A percentile compares a stretch with the other conserved stretches of the same genome.
Conservation (phyloP, 2,797 vertebrate genomes). For the Somateria mollissima region DNA sequence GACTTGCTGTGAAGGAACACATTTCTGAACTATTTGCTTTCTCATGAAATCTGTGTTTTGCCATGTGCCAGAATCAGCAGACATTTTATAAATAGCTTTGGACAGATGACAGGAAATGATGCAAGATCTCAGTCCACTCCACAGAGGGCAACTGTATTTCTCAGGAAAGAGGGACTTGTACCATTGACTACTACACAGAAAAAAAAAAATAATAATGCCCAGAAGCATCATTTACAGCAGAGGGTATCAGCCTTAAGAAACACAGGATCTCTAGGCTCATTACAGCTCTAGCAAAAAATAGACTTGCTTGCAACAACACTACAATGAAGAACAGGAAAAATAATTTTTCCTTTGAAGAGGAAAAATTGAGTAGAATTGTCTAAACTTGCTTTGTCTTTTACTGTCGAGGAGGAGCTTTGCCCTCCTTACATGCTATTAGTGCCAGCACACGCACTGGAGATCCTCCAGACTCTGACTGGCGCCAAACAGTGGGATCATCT, state of each 20-base stretch:
- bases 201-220: neutral
- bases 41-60: conserved; percentile 20
- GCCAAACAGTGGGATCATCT: conserved; percentile 27
- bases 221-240: conserved; percentile 8
- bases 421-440: neutral
- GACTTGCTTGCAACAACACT: neutral
- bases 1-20: neutral
- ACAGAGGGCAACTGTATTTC: conserved; percentile 18
- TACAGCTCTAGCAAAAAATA: neutral
- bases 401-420: neutral
- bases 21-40: conserved; percentile 46
- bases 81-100: conserved; percentile 54
- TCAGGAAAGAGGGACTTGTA: neutral
- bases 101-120: conserved; percentile 62
- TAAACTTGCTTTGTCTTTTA: neutral
- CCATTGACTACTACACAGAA: neutral
- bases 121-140: conserved; percentile 52
- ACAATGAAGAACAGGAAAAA: neutral
- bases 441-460: neutral
- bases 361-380: conserved; percentile 3
- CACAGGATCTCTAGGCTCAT: neutral
- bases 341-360: neutral
- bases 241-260: neutral
- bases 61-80: conserved; percentile 50
- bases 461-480: neutral